Base-by-base conservation (phyloP, 2,797 vertebrate species). In the Eremophila alpestris region DNA sequence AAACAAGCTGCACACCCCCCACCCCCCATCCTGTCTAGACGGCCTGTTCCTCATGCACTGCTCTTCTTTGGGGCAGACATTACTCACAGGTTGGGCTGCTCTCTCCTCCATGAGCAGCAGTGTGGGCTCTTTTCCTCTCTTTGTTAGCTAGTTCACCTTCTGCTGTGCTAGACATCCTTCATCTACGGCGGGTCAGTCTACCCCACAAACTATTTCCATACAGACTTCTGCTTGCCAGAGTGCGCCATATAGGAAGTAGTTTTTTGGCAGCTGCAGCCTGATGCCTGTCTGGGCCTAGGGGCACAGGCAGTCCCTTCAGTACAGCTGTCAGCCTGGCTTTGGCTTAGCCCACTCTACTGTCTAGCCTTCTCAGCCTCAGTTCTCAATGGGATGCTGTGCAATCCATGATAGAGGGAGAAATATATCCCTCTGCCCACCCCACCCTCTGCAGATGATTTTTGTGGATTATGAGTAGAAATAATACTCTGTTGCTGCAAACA, bases 61-160 rank as follows among this genome's bases (percentile, higher is more conserved):
- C 10, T 48, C 58, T 62, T 74, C 49, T 52, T 49, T 45, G 62
- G 46, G 41, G 41, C 22, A 77, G 60, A 8, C 19, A 6, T 64
- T 75, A 48, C 73, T 85, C 75, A 32, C 23, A 32, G 48, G n/a
- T 75, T 69, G 34, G 49, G 34, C 32, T 32, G 9, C 12, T 68
- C 0, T 0, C 13, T 65, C 9, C 17, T 69, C 18, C 0, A 0
- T 18, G 32, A 73, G 38, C 1, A 1, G 48, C 52, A 60, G 6
- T 0, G 0, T 29, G 49, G 38, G 23, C 30, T 78, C 24, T 49
- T n/a, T 32, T 54, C 29, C 63, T 71, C 26, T 34, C n/a, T 71
- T 67, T 4, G 0, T 75, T 41, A 46, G 55, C 11, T 30, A 38
- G 23, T 59, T 91, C 43, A 69, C 23, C 41, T 70, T 56, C n/a